phyloP scores from a whole-genome alignment of 2,888 invertebrate species.

The Drosophila falleni region DNA sequence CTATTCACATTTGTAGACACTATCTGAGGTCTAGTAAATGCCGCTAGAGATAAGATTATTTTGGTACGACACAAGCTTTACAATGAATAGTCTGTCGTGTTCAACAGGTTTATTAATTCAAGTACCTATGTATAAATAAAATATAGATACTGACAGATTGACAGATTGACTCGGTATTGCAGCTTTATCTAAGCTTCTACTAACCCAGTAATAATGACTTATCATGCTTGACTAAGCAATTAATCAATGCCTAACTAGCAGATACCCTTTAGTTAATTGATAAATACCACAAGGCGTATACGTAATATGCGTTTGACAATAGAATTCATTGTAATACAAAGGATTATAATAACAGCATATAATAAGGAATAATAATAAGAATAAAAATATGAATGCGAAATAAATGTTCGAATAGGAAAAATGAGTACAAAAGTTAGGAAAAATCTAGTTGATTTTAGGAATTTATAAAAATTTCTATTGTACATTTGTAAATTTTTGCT shows the following conservation, averaged over 20 bases:
- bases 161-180: neutral
- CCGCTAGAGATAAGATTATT: slow-evolving; percentile 2
- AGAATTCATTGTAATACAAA: too few species aligned
- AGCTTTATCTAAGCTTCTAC: slow-evolving; percentile 1
- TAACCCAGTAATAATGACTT: neutral
- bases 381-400: too few species aligned
- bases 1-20: neutral
- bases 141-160: neutral
- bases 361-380: too few species aligned
- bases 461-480: too few species aligned
- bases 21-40: neutral
- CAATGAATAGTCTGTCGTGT: neutral
- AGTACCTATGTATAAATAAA: neutral
- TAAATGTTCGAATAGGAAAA: too few species aligned
- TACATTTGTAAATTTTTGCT: too few species aligned
- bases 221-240: slow-evolving; percentile 1
- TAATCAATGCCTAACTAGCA: neutral
- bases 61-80: neutral
- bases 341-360: too few species aligned
- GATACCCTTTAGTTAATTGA: neutral
- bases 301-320: neutral
- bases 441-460: too few species aligned
- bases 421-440: too few species aligned
- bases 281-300: neutral
- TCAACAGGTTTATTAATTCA: neutral